Evolutionary conservation across 2,797 vertebrate species (phyloP).

Genomic region (Alcedo atthis): DNA sequence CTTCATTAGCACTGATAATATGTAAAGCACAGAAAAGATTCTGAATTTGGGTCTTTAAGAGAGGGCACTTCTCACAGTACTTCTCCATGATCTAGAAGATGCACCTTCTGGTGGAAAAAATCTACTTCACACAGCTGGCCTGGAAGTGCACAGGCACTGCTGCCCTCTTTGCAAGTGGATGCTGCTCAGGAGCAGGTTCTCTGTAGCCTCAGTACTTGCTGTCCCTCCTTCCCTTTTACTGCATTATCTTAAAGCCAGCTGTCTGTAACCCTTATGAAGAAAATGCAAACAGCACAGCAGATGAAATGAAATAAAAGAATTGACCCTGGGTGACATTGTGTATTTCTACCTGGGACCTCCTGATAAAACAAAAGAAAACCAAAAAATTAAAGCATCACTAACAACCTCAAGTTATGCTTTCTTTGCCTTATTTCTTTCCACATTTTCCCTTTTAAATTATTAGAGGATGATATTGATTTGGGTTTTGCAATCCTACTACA

Average conservation of each 20-base stretch:
- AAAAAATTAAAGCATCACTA: neutral
- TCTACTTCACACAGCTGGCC: neutral
- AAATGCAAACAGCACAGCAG: neutral
- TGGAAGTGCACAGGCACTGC: neutral
- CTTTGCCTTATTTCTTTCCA: conserved; percentile 41
- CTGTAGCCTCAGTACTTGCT: neutral
- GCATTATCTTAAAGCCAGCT: neutral
- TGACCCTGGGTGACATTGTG: neutral
- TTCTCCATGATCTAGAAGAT: neutral
- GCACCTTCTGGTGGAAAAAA: neutral
- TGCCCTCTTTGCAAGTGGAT: neutral
- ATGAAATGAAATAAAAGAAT: neutral
- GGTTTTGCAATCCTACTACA: conserved; percentile 69
- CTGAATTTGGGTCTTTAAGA: neutral
- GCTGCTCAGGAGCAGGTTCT: neutral
- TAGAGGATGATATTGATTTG: conserved; percentile 66
- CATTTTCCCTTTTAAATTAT: conserved; percentile 57
- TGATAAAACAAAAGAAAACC: neutral
- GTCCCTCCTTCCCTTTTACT: neutral
- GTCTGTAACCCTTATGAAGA: neutral
- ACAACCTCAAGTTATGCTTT: neutral
- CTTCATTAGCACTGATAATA: neutral
- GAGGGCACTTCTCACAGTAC: neutral
- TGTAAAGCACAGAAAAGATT: neutral
- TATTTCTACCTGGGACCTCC: neutral